Conservation (phyloP, 2,113 vertebrate species). For the Muntiacus muntjak region DNA sequence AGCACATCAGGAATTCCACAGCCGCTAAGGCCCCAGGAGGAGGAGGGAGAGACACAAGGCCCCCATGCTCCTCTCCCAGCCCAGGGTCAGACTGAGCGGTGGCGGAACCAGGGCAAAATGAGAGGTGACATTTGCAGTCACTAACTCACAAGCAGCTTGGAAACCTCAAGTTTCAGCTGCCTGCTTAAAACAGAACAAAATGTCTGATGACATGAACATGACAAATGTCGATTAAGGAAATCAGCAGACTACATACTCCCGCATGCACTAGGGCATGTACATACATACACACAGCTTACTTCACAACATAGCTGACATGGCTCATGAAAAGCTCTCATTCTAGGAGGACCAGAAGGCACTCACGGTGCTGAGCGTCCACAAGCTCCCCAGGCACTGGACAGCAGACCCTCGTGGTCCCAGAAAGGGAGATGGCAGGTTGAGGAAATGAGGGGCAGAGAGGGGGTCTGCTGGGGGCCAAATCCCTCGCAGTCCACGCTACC, state of each 20-base stretch:
- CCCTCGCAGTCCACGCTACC: neutral
- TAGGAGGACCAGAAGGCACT: neutral
- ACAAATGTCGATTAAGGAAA: neutral
- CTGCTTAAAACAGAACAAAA: conserved; percentile 10
- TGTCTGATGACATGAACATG: neutral
- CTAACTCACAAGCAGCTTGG: neutral
- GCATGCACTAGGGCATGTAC: neutral
- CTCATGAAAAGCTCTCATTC: neutral
- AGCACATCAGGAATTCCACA: neutral
- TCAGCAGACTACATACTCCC: neutral
- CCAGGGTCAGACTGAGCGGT: neutral
- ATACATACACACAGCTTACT: neutral
- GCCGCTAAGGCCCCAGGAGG: neutral
- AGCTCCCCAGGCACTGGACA: neutral
- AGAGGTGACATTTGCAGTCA: neutral
- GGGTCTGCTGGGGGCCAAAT: neutral
- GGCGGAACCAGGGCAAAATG: neutral
- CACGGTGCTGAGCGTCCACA: neutral
- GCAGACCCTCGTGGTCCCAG: neutral
- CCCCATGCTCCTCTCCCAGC: neutral
- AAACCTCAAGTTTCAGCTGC: neutral
- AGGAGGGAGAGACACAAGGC: neutral
- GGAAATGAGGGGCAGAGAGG: neutral
- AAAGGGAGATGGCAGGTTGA: neutral
- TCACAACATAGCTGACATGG: neutral